Evolutionary conservation across 2,888 invertebrate genomes (phyloP), one percentile per base, ranked within the genome.

Genomic region (Drosophila paramelanica): DNA sequence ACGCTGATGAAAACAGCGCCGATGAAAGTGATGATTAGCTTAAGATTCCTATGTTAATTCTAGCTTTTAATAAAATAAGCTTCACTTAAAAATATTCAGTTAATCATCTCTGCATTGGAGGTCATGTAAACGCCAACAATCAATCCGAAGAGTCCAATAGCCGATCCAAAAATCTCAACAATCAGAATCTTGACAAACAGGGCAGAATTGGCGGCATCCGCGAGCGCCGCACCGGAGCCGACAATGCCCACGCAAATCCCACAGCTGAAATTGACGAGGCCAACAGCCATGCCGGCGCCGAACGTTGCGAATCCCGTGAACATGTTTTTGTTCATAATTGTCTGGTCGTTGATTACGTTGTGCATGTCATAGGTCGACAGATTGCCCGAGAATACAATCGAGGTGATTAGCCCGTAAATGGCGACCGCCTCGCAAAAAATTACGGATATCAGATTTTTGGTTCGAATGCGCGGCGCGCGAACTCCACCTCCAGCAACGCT

Each of bases 381-480:
- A 91, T 95, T 94, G 74, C 98, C 98, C 27, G 97, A 97, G 65
- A 99, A 94, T 36, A 99, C 98, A 91, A 99, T 99, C 39, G 99
- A 98, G 89, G 98, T 98, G 90, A 99, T 99, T 73, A 99, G 94
- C 13, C 99, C 99, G 93, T 99, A 99, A 93, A 99, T 99, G 74
- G 99, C 99, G 1, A 99, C 99, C 75, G 99, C 99, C 93, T 99
- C 99, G 92, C 99, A 99, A 94, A 99, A 99, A 93, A 99, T 99
- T 81, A 99, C 98, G 41, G 99, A 99, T 90, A 99, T 98, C 90
- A 99, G 95, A 93, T 99, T 99, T 93, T 99, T 99, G 57, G 99
- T 99, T 93, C 98, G 98, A 93, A 99, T 99, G 87, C 99, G 94
- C 2, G 99, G 99, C 20, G 99, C 97, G 93, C 98, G 98, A 11